A percentile compares a stretch with the other conserved stretches of the same genome.
phyloP scores from a whole-genome alignment of 2,113 vertebrate species.

The Sardina pilchardus region DNA sequence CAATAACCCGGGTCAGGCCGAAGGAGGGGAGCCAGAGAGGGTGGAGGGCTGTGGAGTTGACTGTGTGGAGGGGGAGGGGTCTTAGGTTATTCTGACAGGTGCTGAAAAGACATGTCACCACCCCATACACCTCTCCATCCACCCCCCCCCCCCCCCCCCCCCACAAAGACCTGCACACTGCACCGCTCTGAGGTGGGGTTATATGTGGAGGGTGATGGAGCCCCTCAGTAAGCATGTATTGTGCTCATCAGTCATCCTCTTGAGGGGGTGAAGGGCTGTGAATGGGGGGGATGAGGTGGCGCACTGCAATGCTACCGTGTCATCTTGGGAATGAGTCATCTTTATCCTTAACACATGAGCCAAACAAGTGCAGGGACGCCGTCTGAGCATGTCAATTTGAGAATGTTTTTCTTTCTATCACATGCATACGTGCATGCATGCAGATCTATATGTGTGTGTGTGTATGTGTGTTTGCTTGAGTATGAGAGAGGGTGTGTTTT shows the following conservation, averaged over 20 bases:
- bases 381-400: not conserved
- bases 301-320: not conserved
- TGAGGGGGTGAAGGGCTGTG: not conserved
- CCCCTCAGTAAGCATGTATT: not conserved
- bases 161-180: slow-evolving; percentile 8
- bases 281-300: not conserved
- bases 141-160: not conserved
- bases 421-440: not conserved
- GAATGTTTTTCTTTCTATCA: not conserved
- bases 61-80: not conserved
- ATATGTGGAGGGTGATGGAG: slow-evolving; percentile 1
- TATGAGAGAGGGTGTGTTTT: not conserved
- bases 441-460: not conserved
- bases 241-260: not conserved
- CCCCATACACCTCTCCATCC: slow-evolving; percentile 20
- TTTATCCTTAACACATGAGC: not conserved
- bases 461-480: not conserved
- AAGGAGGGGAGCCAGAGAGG: slow-evolving; percentile 23
- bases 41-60: not conserved
- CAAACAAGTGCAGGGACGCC: not conserved
- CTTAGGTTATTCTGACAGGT: slow-evolving; percentile 34
- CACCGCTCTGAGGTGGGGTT: not conserved
- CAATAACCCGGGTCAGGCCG: slow-evolving; percentile 46
- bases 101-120: slow-evolving; percentile 44
- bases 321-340: not conserved